These are phyloP conservation scores for Dicyrtomina minuta DNA, from an alignment of 2,888 invertebrate genomes.

Conservation along the genomic window DNA sequence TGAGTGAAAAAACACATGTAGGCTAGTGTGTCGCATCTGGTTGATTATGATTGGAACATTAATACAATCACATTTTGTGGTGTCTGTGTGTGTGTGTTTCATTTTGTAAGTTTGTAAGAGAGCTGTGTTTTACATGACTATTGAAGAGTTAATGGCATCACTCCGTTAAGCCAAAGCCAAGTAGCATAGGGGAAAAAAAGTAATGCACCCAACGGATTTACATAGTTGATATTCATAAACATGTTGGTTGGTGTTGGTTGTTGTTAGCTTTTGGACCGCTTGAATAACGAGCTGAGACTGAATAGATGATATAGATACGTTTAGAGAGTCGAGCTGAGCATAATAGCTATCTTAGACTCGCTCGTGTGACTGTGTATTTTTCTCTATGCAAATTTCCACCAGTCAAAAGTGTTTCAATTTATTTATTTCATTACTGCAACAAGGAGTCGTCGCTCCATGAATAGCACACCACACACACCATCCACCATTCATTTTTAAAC, in stretches of 20 bases:
- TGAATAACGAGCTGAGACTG: conserved; percentile 16
- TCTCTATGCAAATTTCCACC: conserved; percentile 31
- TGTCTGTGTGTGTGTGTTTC: conserved; percentile 8
- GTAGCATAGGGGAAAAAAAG: not conserved
- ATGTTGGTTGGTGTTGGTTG: too few species aligned
- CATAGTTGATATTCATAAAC: conserved; percentile 30
- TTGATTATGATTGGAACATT: conserved; percentile 44
- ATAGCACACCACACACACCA: too few species aligned
- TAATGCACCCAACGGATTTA: conserved; percentile 32
- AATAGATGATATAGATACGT: not conserved
- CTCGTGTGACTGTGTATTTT: not conserved
- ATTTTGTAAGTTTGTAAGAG: not conserved
- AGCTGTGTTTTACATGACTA: conserved; percentile 18
- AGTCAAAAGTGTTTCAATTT: conserved; percentile 28
- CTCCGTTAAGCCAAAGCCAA: conserved; percentile 22
- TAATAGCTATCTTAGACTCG: not conserved
- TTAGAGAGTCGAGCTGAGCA: not conserved
- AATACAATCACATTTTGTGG: conserved; percentile 45
- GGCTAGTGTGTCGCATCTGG: conserved; percentile 44
- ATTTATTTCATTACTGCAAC: conserved; percentile 17
- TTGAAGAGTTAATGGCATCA: conserved; percentile 34
- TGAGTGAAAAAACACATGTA: conserved; percentile 37
- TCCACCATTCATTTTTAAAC: not conserved
- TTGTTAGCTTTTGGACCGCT: too few species aligned
- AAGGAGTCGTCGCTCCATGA: conserved; percentile 8